These are phyloP conservation scores for Flexamia atlantica DNA, from an alignment of 2,888 invertebrate species.

Conservation along the genomic window DNA sequence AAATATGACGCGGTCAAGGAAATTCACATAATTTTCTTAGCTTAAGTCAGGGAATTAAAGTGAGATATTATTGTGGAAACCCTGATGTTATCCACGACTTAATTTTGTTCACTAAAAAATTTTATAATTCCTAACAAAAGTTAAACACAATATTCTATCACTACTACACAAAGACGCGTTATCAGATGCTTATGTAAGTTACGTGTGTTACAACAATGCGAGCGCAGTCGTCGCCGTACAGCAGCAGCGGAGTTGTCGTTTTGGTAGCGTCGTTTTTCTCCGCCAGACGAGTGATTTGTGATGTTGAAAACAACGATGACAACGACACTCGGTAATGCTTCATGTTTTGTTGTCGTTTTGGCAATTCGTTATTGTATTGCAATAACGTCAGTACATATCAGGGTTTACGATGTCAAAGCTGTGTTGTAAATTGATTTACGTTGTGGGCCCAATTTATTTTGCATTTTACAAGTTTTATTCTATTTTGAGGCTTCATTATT, in stretches of 20 bases:
- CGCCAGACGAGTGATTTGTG: not conserved
- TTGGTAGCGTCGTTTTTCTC: not conserved
- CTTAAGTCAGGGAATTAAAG: no score
- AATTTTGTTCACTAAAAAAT: no score
- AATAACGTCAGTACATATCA: not conserved
- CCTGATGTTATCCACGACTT: no score
- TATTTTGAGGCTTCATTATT: no score
- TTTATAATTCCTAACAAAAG: no score
- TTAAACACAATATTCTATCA: not conserved
- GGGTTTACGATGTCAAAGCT: no score
- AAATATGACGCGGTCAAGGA: no score
- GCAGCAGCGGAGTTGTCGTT: not conserved
- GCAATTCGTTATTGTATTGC: not conserved
- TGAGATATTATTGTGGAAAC: no score
- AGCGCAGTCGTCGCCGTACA: not conserved
- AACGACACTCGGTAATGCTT: not conserved
- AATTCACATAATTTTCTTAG: no score
- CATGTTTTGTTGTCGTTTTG: not conserved
- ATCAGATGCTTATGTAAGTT: not conserved
- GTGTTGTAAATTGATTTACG: no score
- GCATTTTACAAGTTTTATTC: no score
- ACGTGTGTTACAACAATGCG: constrained; percentile 1
- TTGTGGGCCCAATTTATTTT: no score
- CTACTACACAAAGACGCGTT: not conserved
- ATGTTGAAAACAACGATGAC: not conserved